Evolutionary conservation across 2,113 vertebrate genomes (phyloP), one percentile per base, ranked within the genome.

Genomic region (Neogale vison): DNA sequence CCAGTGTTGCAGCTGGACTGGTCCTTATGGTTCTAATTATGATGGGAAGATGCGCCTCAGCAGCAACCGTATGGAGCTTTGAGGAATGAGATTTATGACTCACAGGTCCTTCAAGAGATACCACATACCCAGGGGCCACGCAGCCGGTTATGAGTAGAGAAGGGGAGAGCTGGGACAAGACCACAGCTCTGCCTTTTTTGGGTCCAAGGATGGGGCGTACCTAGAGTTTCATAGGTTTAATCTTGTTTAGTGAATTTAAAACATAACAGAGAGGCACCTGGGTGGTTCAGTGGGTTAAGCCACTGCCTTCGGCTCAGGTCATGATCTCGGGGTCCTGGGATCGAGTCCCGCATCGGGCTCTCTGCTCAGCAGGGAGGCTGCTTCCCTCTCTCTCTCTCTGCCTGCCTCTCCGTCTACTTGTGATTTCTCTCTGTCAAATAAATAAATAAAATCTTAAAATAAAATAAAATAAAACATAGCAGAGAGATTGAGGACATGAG

Each of bases 71-170:
- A 17, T 42, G 18, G 36, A 88, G 21, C 26, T 15, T 88, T 23
- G 18, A 72, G n/a, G 17, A 21, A 36, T 24, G 12, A 88, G 50
- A 21, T 71, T 71, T 39, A 42, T 20, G 31, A 57, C 67, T 72
- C 50, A 55, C 6, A 63, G 59, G 31, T 21, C 74, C 88, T 79
- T 0, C 3, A 18, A 24, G 9, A 61, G 8, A 50, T 24, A 29
- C 2, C 23, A 8, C 4, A 8, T 4, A 17, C 1, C 6, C 6
- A n/a, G n/a, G 0, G 15, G 2, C 34, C 72, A 29, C 57, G 50
- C 6, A 63, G 42, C 8, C 2, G 14, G 72, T 63, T 8, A 34
- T 50, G 59, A n/a, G 15, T 29, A 90, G 57, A 36, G 59, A 50
- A 15, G 23, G 21, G 14, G 23, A n/a, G 39, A 0, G 4, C 36